Evolutionary conservation across 1,140 invertebrate species (phyloP), one percentile per base, ranked within the genome.

Genomic region (Bathynomus jamesi): DNA sequence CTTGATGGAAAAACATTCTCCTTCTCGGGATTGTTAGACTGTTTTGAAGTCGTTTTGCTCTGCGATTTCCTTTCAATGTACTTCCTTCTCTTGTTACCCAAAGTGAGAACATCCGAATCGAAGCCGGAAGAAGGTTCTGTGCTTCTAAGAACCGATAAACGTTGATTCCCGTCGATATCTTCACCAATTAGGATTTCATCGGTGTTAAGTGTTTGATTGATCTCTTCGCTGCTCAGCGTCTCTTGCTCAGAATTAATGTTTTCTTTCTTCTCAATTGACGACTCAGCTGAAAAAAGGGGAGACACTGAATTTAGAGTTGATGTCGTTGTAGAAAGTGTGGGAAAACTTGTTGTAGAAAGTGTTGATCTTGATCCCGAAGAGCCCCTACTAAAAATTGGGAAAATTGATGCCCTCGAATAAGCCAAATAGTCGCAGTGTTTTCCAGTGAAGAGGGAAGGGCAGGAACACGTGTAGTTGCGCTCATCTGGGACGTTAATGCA

Each of bases 391-490:
- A 60, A 61, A 8, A 61, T 61, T 10, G 53, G n/a, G 11, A 28
- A 28, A 0, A 61, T 28, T 17, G 28, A 29, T 61, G 67, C 28
- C 17, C 67, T 60, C 21, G 46, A 27, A 17, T 70, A 40, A 10
- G 71, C 75, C 46, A 73, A 28, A 46, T 73, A 76, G 28, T 76
- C 75, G 30, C 75, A 76, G 32, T 65, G 71, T 25, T 61, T 65
- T 10, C 76, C 76, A 10, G 71, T 71, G 69, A 78, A 78, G 11
- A 75, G 66, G 4, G 71, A 64, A 21, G 74, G 74, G 30, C 76
- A 78, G 1, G 68, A 69, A 30, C 76, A 78, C 8, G 71, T 78
- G 46, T 40, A 74, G 74, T 78, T 78, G 1, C 63, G 74, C 27
- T 65, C 67, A 27, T 60, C 70, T 13, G 62, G 31, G 5, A 66